Conservation (phyloP, 2,113 vertebrate species). For the Tychaedon coryphoeus region DNA sequence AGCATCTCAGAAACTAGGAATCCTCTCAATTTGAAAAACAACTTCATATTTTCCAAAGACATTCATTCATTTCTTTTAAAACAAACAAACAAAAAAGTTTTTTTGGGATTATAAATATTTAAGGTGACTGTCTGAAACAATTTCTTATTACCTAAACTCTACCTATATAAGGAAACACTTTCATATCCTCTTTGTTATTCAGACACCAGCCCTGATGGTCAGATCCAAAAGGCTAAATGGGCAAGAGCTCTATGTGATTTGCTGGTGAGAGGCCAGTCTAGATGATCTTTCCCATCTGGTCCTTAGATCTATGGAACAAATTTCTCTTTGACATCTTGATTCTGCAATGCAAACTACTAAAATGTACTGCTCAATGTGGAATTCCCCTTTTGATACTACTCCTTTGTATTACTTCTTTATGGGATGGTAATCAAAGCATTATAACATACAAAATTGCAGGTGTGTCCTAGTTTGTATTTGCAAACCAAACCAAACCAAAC, state of each 20-base stretch:
- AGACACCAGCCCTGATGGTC: background rate
- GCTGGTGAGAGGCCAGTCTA: background rate
- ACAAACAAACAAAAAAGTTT: accelerated
- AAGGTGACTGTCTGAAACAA: background rate
- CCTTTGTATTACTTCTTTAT: background rate
- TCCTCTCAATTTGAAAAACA: background rate
- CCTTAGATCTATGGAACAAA: background rate
- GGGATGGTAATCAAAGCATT: background rate
- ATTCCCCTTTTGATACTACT: background rate
- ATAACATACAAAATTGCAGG: background rate
- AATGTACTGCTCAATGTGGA: background rate
- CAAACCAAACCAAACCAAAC: background rate
- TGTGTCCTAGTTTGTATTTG: background rate
- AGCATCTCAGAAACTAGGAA: background rate
- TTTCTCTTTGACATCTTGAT: background rate
- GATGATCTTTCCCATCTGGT: background rate
- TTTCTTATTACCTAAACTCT: background rate
- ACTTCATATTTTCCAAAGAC: background rate
- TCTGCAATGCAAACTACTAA: slow-evolving; percentile 4
- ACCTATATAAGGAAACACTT: background rate
- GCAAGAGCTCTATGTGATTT: background rate
- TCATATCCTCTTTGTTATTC: background rate
- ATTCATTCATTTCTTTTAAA: background rate
- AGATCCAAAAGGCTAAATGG: background rate
- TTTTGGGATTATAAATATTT: background rate